Conservation (phyloP, 2,113 vertebrate species). For the Setophaga kirtlandii region DNA sequence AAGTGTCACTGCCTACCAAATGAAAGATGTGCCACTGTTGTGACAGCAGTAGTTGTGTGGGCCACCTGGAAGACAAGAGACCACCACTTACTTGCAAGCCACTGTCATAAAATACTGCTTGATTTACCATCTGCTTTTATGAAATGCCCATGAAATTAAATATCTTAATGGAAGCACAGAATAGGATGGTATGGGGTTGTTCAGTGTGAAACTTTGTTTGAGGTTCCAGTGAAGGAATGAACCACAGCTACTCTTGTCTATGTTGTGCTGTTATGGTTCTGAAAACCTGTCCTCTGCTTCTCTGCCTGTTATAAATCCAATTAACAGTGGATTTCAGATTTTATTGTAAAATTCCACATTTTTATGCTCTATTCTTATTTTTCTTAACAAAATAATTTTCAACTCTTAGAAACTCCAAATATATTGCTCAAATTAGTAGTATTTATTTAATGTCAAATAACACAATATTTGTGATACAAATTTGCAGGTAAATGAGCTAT, state of each 20-base stretch:
- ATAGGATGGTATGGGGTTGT: background rate
- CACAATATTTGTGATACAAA: background rate
- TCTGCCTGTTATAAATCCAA: background rate
- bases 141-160: background rate
- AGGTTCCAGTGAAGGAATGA: background rate
- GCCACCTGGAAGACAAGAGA: constrained; percentile 18
- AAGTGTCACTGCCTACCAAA: background rate
- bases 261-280: background rate
- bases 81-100: background rate
- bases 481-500: background rate
- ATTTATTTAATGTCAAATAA: background rate
- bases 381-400: background rate
- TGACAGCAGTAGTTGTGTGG: background rate
- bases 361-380: background rate
- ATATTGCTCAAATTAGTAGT: background rate
- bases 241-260: background rate
- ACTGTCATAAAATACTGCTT: constrained; percentile 1
- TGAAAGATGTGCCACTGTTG: background rate
- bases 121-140: constrained; percentile 13
- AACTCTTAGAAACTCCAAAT: background rate
- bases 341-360: background rate
- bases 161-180: background rate
- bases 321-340: background rate
- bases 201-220: background rate
- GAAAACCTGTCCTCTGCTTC: background rate